Conservation (phyloP, 2,797 vertebrate species). For the Argentina silus region DNA sequence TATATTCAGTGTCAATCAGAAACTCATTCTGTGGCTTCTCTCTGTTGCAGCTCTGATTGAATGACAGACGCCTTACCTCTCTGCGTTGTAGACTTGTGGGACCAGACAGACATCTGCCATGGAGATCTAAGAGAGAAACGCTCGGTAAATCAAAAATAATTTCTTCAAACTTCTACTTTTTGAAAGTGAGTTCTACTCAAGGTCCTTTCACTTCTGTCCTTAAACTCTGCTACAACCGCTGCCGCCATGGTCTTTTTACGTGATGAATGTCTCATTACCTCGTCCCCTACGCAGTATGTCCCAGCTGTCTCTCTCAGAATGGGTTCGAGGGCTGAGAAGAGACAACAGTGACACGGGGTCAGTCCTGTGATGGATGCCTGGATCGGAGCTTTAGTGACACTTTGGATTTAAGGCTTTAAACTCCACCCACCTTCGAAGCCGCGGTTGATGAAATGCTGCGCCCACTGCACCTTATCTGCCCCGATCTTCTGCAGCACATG, state of each 20-base stretch:
- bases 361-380: neutral
- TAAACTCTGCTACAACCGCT: neutral
- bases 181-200: neutral
- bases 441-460: constrained; percentile 83
- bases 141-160: neutral
- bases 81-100: constrained; percentile 94
- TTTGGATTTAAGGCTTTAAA: neutral
- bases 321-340: constrained; percentile 86
- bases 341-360: neutral
- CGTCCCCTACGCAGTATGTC: constrained; percentile 88
- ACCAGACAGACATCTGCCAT: constrained; percentile 96
- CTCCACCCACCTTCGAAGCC: constrained; percentile 86
- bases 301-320: constrained; percentile 87
- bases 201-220: neutral
- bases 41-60: constrained; percentile 11
- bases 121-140: constrained; percentile 81
- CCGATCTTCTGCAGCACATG: constrained; percentile 84
- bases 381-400: neutral
- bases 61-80: constrained; percentile 79
- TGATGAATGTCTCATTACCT: constrained; percentile 77
- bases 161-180: neutral
- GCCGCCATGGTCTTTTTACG: neutral
- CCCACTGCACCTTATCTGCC: constrained; percentile 85
- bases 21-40: neutral
- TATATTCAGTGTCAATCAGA: neutral